These are phyloP conservation scores for Orthochromis malagaraziensis DNA, from an alignment of 2,113 vertebrate genomes.

Conservation along the genomic window DNA sequence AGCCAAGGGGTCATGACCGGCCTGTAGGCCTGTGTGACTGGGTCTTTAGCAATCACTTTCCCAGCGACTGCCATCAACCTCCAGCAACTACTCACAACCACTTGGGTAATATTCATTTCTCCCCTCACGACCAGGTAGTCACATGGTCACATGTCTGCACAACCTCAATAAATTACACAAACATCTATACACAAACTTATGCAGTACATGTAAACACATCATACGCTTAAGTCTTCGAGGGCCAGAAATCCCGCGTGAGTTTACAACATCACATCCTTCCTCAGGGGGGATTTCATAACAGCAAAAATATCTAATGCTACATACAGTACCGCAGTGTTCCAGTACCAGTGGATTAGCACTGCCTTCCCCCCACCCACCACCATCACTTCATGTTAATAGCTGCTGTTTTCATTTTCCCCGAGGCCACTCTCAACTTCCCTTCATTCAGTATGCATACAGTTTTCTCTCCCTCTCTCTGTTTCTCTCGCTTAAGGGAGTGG, in stretches of 20 bases:
- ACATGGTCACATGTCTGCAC: not conserved
- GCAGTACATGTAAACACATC: not conserved
- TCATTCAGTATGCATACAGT: not conserved
- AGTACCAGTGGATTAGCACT: conserved; percentile 9
- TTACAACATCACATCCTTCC: not conserved
- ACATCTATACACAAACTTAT: not conserved
- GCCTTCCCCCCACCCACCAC: not conserved
- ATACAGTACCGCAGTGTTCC: not conserved
- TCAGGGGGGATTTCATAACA: conserved; percentile 15
- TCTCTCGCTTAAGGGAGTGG: not conserved
- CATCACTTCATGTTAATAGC: not conserved
- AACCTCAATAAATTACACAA: not conserved
- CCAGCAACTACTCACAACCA: not conserved
- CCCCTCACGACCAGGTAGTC: not conserved
- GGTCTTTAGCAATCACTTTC: not conserved
- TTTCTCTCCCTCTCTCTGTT: not conserved
- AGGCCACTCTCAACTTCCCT: not conserved
- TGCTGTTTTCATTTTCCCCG: not conserved
- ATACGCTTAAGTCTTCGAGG: not conserved
- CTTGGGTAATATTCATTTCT: not conserved
- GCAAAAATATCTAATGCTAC: conserved; percentile 15
- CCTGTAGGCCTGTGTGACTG: not conserved
- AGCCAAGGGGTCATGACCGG: not conserved
- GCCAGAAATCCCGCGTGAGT: not conserved
- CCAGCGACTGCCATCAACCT: not conserved